phyloP scores from a whole-genome alignment of 2,888 invertebrate species.

The Griposia aprilina region DNA sequence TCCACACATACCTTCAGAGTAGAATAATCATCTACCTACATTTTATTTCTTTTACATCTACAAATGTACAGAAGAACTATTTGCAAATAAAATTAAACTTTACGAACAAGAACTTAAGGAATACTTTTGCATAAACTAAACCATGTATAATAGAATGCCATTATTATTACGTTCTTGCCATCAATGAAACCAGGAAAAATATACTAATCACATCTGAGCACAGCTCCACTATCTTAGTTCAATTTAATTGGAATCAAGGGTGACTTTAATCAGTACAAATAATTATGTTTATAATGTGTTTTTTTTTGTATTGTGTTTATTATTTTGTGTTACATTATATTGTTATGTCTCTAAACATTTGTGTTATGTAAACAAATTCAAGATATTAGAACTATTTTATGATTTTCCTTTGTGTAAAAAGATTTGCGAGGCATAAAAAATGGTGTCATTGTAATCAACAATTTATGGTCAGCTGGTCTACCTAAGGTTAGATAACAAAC shows the following conservation, averaged over 20 bases:
- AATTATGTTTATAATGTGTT: slow-evolving; percentile 37
- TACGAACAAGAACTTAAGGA: background rate
- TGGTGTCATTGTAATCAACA: background rate
- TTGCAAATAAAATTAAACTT: slow-evolving; percentile 11
- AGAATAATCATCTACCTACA: background rate
- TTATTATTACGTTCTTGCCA: background rate
- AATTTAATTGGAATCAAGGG: slow-evolving; percentile 20
- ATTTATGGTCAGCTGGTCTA: background rate
- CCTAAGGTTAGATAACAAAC: background rate
- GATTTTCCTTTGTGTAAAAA: slow-evolving; percentile 11
- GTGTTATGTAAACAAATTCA: slow-evolving; percentile 45
- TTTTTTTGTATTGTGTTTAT: no score
- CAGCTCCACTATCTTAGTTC: slow-evolving; percentile 12
- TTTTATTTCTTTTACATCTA: slow-evolving; percentile 5
- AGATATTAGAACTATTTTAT: slow-evolving; percentile 25
- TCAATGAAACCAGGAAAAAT: slow-evolving; percentile 43
- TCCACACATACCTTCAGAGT: background rate
- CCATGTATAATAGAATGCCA: background rate
- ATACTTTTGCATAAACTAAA: slow-evolving; percentile 12
- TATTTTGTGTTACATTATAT: no score
- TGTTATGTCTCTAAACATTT: slow-evolving; percentile 36
- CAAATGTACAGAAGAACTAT: background rate
- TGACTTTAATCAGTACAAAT: slow-evolving; percentile 27
- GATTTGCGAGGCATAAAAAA: background rate
- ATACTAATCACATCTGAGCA: background rate